Conservation (phyloP, 2,113 vertebrate species). For the Podarcis muralis region DNA sequence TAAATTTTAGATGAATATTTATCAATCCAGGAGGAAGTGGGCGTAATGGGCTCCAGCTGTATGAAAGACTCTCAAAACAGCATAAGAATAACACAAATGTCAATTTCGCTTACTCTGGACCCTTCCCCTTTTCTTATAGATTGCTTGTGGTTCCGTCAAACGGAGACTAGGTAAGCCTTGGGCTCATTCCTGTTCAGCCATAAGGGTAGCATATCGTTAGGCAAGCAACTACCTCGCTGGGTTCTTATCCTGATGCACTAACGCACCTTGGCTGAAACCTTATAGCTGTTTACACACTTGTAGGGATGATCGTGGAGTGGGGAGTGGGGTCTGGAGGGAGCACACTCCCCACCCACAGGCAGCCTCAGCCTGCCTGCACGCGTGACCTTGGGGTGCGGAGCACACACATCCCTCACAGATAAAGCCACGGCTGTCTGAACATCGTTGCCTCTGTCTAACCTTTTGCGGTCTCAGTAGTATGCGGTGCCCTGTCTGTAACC, state of each 20-base stretch:
- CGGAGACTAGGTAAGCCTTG: background rate
- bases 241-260: background rate
- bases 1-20: slow-evolving; percentile 75
- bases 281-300: too few relatives aligned
- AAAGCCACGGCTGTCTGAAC: too few relatives aligned
- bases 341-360: too few relatives aligned
- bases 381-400: too few relatives aligned
- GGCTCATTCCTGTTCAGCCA: background rate
- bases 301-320: too few relatives aligned
- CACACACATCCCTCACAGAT: too few relatives aligned
- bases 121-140: background rate
- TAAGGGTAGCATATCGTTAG: background rate
- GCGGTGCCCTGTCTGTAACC: too few relatives aligned
- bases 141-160: background rate
- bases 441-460: too few relatives aligned
- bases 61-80: slow-evolving; percentile 74
- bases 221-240: background rate
- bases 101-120: slow-evolving; percentile 64
- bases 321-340: too few relatives aligned
- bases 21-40: slow-evolving; percentile 70
- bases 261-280: too few relatives aligned
- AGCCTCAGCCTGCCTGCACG: too few relatives aligned
- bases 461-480: too few relatives aligned
- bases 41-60: slow-evolving; percentile 68
- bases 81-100: slow-evolving; percentile 68